Conservation (phyloP, 2,888 invertebrate species). For the Parasteatoda lunata region DNA sequence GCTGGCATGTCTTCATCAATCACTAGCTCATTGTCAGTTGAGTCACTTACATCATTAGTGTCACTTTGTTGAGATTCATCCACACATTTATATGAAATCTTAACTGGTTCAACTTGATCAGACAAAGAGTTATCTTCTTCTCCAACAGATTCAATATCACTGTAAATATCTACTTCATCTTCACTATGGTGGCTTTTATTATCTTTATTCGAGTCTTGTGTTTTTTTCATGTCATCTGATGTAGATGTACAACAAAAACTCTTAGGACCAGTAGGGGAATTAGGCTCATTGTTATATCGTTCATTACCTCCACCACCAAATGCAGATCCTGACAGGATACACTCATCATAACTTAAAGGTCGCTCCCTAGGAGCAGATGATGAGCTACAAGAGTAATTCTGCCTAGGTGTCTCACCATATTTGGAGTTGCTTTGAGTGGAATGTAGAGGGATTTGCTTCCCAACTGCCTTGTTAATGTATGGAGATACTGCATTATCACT, state of each 20-base stretch:
- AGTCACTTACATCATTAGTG: slow-evolving; percentile 68
- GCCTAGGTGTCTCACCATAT: slow-evolving; percentile 36
- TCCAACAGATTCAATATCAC: slow-evolving; percentile 78
- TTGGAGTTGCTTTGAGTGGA: slow-evolving; percentile 50
- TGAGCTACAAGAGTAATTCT: slow-evolving; percentile 44
- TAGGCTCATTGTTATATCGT: slow-evolving; percentile 48
- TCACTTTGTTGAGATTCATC: slow-evolving; percentile 47
- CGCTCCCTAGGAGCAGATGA: slow-evolving; percentile 27
- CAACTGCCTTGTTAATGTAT: slow-evolving; percentile 9
- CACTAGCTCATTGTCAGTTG: slow-evolving; percentile 70
- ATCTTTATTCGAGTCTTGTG: slow-evolving; percentile 15
- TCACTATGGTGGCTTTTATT: slow-evolving; percentile 62
- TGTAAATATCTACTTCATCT: slow-evolving; percentile 79
- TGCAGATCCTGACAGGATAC: slow-evolving; percentile 3
- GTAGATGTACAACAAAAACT: slow-evolving; percentile 35
- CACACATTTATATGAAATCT: slow-evolving; percentile 72
- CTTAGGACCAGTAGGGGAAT: slow-evolving; percentile 27
- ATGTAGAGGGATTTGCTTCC: slow-evolving; percentile 55
- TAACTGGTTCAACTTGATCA: slow-evolving; percentile 73
- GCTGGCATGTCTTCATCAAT: slow-evolving; percentile 68
- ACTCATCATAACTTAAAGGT: slow-evolving; percentile 32
- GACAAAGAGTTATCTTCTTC: slow-evolving; percentile 71
- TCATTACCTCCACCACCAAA: slow-evolving; percentile 29
- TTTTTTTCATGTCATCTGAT: slow-evolving; percentile 45
- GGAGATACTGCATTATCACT: slow-evolving; percentile 31